Evolutionary conservation across 2,888 invertebrate genomes (phyloP).

Genomic region (Mimachlamys varia): DNA sequence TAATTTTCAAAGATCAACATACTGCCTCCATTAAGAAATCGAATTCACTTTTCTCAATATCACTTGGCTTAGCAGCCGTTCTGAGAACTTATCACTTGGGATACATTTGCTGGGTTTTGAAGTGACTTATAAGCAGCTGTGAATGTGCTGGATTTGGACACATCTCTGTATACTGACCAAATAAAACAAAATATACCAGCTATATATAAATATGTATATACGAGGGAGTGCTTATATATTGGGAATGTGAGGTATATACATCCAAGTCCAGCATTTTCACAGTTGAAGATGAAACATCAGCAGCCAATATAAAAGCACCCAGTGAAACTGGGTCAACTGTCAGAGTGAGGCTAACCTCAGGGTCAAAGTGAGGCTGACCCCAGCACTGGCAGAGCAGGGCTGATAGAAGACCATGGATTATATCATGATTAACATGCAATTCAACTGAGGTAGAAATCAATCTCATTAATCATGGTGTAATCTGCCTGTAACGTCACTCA

Average conservation of each 20-base stretch:
- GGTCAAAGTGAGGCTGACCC: not conserved
- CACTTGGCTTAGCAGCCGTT: not conserved
- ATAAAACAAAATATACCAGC: constrained; percentile 13
- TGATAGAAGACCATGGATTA: not conserved
- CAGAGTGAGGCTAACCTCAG: constrained; percentile 27
- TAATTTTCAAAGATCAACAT: not conserved
- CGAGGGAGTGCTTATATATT: constrained; percentile 29
- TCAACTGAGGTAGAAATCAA: not conserved
- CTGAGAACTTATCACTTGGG: not conserved
- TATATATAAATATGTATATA: not conserved
- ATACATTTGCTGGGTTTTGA: constrained; percentile 4
- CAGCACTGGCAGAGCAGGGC: not conserved
- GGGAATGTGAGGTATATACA: constrained; percentile 24
- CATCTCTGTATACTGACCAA: not conserved
- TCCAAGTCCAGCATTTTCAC: constrained; percentile 32
- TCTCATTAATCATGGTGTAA: constrained; percentile 24
- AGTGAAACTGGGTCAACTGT: not conserved
- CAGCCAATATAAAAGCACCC: not conserved
- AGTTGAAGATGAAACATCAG: constrained; percentile 19
- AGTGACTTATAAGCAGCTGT: not conserved
- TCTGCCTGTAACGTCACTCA: not conserved
- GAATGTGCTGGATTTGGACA: constrained; percentile 18
- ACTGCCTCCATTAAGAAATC: not conserved
- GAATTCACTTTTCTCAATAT: not conserved
- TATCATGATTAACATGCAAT: not conserved